phyloP scores from a whole-genome alignment of 2,888 invertebrate genomes.

The Conomelus anceps region DNA sequence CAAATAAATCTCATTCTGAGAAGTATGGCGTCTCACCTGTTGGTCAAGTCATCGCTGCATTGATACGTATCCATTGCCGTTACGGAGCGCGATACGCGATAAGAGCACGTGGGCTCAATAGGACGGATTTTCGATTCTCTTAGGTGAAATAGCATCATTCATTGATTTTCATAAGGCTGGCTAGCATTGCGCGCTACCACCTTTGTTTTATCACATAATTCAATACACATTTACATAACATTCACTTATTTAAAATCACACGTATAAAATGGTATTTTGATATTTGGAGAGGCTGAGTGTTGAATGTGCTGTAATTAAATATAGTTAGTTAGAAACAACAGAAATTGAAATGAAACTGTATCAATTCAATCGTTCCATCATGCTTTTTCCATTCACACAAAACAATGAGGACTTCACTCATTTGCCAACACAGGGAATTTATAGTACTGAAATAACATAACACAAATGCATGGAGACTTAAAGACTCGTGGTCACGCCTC shows the following conservation, averaged over 20 bases:
- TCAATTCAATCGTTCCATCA: background rate
- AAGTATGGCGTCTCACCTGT: background rate
- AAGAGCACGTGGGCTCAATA: background rate
- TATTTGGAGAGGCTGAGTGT: background rate
- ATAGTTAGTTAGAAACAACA: slow-evolving; percentile 24
- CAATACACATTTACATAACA: background rate
- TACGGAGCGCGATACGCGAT: background rate
- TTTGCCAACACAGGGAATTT: background rate
- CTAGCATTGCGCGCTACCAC: slow-evolving; percentile 22
- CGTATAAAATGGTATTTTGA: background rate
- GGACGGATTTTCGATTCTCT: background rate
- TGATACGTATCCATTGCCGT: background rate
- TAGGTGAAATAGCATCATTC: background rate
- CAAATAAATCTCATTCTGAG: background rate
- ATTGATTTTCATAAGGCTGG: slow-evolving; percentile 1
- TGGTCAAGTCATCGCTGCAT: background rate
- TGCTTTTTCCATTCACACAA: background rate
- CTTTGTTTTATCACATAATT: slow-evolving; percentile 6
- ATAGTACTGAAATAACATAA: too few species aligned
- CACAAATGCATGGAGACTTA: too few species aligned
- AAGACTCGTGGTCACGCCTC: too few species aligned
- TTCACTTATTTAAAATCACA: background rate
- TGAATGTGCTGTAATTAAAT: slow-evolving; percentile 24
- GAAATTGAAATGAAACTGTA: slow-evolving; percentile 4
- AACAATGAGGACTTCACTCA: background rate